Percentiles rank a stretch among this genome's conserved stretches.
Evolutionary conservation across 2,113 vertebrate genomes (phyloP).

Genomic region (Colaptes auratus): DNA sequence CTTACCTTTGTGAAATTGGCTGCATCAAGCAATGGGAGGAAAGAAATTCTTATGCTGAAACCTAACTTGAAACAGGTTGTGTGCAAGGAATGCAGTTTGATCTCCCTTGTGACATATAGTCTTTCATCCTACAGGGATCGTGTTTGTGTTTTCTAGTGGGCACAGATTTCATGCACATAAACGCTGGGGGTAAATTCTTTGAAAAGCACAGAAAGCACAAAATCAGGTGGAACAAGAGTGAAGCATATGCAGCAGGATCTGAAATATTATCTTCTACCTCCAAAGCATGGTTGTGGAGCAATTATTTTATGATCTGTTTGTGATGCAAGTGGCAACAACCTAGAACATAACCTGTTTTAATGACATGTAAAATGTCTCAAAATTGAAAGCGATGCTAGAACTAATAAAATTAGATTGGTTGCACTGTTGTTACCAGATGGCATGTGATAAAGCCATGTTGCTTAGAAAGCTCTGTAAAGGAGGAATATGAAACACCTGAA

Average conservation of each 20-base stretch:
- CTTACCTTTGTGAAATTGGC: background rate
- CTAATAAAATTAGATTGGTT: background rate
- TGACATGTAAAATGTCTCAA: background rate
- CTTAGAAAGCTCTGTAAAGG: background rate
- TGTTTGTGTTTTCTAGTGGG: background rate
- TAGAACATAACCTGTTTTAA: background rate
- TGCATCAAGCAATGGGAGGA: background rate
- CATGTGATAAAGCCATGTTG: background rate
- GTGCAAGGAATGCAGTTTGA: background rate
- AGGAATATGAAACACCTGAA: background rate
- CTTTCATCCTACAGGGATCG: background rate
- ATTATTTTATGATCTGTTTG: background rate
- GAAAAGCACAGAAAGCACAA: background rate
- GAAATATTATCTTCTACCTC: background rate
- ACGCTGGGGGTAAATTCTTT: background rate
- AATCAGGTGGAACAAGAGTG: background rate
- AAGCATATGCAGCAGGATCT: background rate
- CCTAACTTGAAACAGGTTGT: background rate
- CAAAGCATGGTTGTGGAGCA: background rate
- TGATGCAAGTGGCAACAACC: background rate
- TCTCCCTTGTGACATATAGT: background rate
- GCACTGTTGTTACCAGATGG: background rate
- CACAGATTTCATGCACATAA: background rate
- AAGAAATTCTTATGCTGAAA: background rate
- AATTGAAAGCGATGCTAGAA: background rate